Conservation (phyloP, 1,140 invertebrate genomes). For the Lordiphosa stackelbergi region DNA sequence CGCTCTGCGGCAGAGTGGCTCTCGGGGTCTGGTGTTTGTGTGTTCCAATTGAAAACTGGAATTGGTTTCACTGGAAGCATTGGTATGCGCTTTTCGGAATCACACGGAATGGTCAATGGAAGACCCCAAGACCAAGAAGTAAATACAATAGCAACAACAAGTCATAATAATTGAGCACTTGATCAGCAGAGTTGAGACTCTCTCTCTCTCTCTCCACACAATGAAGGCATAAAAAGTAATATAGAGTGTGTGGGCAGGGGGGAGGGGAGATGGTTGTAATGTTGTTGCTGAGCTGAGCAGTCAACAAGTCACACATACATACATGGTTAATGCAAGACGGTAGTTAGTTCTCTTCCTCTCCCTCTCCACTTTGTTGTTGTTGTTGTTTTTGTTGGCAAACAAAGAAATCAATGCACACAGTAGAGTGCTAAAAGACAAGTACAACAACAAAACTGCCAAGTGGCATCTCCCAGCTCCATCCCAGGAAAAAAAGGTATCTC, state of each 20-base stretch:
- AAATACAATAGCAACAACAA: conserved; percentile 49
- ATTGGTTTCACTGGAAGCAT: conserved; percentile 72
- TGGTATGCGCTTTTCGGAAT: conserved; percentile 72
- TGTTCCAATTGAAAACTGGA: conserved; percentile 74
- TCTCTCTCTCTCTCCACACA: too few relatives aligned
- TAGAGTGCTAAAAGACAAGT: conserved; percentile 54
- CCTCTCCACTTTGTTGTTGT: conserved; percentile 25
- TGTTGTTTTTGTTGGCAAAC: conserved; percentile 39
- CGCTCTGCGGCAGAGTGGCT: not conserved
- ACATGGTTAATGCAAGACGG: conserved; percentile 22
- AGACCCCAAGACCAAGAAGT: conserved; percentile 30
- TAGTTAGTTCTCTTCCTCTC: conserved; percentile 16
- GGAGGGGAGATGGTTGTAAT: too few relatives aligned
- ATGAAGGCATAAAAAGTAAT: conserved; percentile 26
- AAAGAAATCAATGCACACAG: conserved; percentile 60
- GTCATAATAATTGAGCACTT: conserved; percentile 73
- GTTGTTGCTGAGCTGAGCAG: conserved; percentile 33
- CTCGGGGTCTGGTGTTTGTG: conserved; percentile 16
- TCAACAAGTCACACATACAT: conserved; percentile 58
- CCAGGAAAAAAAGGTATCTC: conserved; percentile 8
- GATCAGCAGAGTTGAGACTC: conserved; percentile 39
- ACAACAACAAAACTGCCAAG: conserved; percentile 33
- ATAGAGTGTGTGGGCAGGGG: too few relatives aligned
- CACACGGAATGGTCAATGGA: conserved; percentile 68
- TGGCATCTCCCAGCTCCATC: conserved; percentile 10